Base-by-base conservation (phyloP, 1,140 invertebrate species). In the Battus philenor region DNA sequence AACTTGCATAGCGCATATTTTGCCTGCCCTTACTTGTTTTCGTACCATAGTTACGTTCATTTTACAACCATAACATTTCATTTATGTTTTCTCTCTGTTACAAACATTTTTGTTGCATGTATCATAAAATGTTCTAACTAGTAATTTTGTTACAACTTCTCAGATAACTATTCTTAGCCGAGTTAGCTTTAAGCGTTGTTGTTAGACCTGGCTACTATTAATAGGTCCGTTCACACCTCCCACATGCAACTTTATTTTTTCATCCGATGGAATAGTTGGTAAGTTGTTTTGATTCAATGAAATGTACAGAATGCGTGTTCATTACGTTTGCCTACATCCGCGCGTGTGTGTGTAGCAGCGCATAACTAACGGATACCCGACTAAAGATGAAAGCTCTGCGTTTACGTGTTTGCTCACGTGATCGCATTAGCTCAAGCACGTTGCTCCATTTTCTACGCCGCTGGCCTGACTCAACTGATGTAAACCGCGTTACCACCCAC, bases 341-440 rank as follows among this genome's bases (percentile, higher is more conserved):
- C 49, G 34, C 11, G 53, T 45, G 53, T 58, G 47, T 59, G 53
- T 48, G 59, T 16, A 41, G 12, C 13, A 59, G 55, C 59, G 51
- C 53, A 59, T 59, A 44, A 51, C 54, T 57, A 61, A 54, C 63
- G 64, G 58, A 81, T 75, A 74, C 59, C 54, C 68, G 65, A 73
- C 49, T 75, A 78, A 77, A 84, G 80, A 84, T 84, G 78, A 84
- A 84, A 84, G 80, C 79, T 54, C 44, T 50, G 54, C 39, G 48
- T 50, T 61, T 72, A 61, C 70, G 70, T 77, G 66, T 79, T 78
- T 80, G 76, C 66, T 74, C 74, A 74, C 64, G 62, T 82, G 77
- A 82, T 82, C 80, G 72, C 69, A 84, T 82, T 78, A 82, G 74
- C 69, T 67, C 52, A 79, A 73, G 69, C 72, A 76, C 63, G 60